Base-by-base conservation (phyloP, 1,140 invertebrate species). In the Sinella curviseta region DNA sequence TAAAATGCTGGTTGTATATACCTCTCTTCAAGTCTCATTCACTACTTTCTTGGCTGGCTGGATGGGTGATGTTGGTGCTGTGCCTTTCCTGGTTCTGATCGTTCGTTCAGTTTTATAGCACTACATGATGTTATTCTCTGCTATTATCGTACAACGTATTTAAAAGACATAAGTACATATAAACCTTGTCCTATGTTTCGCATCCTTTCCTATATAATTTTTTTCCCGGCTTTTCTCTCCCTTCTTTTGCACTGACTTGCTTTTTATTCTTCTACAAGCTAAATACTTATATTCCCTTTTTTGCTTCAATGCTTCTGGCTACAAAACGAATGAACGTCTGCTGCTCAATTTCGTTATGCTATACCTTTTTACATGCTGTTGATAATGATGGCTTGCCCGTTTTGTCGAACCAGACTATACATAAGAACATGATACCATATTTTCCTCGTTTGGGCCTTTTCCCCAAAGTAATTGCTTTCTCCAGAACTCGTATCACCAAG, bases 311-410 rank as follows among this genome's bases (percentile, higher is more conserved):
- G 55, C 55, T 60, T 60, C 55, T 60, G n/a, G 55, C 55, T 60
- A 60, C 55, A 60, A 60, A 60, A 60, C 55, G 55, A 60, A 60
- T 60, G 55, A 60, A 60, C 55, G 55, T 60, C 55, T 60, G 55
- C 55, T 60, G 55, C 55, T 60, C 55, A 60, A 60, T 60, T 60
- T 60, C 14, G 24, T 60, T 60, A 26, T 48, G 39, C 39, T 48
- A 48, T 48, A 17, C 39, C 39, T 48, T 48, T 48, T 48, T 48
- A 17, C 39, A 8, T 48, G 17, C 39, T 48, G 4, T 48, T 17
- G 39, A 4, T 48, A 4, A n/a, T 48, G 4, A 4, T 48, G 39
- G 4, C 39, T 17, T 17, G 39, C 4, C 39, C 17, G 4, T 48
- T 48, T 17, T 17, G 4, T 48, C 39, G 17, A 48, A 4, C 39